Evolutionary conservation across 2,113 vertebrate species (phyloP), one percentile per base, ranked within the genome.

Genomic region (Tretioscincus oriximinensis): DNA sequence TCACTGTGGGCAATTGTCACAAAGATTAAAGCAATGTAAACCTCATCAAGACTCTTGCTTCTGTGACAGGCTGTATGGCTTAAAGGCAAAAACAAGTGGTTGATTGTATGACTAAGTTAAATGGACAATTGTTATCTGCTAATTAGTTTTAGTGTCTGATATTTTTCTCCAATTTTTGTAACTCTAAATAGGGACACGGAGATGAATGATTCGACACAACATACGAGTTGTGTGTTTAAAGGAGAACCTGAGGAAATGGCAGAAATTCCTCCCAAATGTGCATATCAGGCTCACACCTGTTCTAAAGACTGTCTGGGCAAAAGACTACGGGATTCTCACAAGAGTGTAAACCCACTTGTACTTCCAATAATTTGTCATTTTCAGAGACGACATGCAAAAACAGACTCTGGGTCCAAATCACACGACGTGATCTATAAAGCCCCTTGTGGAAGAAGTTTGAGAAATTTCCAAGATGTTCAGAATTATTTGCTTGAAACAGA

Each of bases 391-490:
- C 95, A 94, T 1, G 93, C 95, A 9, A 92, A 91, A 85, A 92
- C 93, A 31, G 87, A 92, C 73, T 91, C 77, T 87, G 85, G 88
- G 18, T 94, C 91, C 0, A 91, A 89, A 8, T 84, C 89, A 0
- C 80, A 93, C 73, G 94, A 95, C 1, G 96, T 99, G 9, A 82
- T 94, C 67, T 99, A 99, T 69, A 97, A 94, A 90, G 91, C 97
- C 2, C 98, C 98, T 0, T 99, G 98, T 12, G 97, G 98, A 16
- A 96, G 90, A 65, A 94, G 94, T 76, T 94, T 99, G 28, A 91
- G 95, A 76, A 95, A 93, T 88, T 91, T 95, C 26, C 88, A 90
- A 7, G 97, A 99, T 0, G 97, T 99, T 78, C 93, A 87, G 47
- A 89, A 89, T 58, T 99, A 96, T 87, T 91, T 99, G 86, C 87